phyloP scores from a whole-genome alignment of 2,113 vertebrate species.

The Trematocara nigrifrons region DNA sequence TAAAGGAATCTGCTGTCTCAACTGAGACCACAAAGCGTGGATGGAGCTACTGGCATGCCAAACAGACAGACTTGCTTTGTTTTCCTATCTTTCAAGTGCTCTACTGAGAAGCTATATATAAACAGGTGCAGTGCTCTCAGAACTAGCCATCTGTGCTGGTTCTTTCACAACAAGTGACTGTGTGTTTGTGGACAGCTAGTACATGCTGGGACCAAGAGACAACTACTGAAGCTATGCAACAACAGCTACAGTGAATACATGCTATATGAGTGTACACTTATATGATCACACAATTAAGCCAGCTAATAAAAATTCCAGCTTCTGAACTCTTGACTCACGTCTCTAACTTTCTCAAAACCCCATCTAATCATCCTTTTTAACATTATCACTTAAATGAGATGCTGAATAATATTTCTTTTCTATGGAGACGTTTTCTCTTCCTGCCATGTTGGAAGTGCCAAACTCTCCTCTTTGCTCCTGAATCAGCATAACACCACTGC shows the following conservation, averaged over 20 bases:
- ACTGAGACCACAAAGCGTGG: constrained; percentile 30
- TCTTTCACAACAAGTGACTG: constrained; percentile 31
- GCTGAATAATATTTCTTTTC: background rate
- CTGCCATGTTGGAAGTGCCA: constrained; percentile 32
- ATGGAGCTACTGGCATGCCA: constrained; percentile 48
- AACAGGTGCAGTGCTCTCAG: constrained; percentile 65
- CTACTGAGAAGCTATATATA: constrained; percentile 75
- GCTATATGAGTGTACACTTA: background rate
- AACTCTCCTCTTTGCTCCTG: constrained; percentile 34
- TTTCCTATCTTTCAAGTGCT: constrained; percentile 68
- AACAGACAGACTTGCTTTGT: constrained; percentile 69
- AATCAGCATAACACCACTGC: constrained; percentile 51
- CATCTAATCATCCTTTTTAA: background rate
- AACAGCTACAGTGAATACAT: background rate
- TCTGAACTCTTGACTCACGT: background rate
- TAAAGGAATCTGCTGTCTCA: constrained; percentile 43
- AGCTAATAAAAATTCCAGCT: background rate
- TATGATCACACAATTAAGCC: background rate
- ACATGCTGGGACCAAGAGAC: background rate
- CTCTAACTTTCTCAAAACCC: background rate
- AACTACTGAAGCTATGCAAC: background rate
- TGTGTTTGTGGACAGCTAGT: constrained; percentile 10
- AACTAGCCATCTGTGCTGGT: constrained; percentile 69
- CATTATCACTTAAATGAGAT: background rate
- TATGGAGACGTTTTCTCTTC: background rate